Base-by-base conservation (phyloP, 2,113 vertebrate species). In the Ciconia maguari region DNA sequence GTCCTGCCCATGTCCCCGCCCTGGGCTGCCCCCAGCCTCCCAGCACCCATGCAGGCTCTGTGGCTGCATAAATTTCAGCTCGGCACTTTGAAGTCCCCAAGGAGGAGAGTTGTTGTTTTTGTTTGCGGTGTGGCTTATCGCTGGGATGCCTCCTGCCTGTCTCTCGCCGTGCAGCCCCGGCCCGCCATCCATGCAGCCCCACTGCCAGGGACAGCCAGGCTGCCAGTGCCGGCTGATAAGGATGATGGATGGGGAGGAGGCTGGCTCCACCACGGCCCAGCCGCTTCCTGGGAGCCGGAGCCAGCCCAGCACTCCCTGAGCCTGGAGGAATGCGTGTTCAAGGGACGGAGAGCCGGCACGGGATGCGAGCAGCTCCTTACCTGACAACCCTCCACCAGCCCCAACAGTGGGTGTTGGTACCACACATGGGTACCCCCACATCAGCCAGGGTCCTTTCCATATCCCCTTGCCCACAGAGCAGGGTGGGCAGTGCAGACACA, bases 211-310 rank as follows among this genome's bases (percentile, higher is more conserved):
- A 94, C 98, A 62, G 51, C 97, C 13, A 83, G 89, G 90, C 98
- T 97, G 98, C 98, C 99, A 98, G 98, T 93, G n/a, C 98, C 51
- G 46, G 65, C 98, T 98, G 99, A 99, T 99, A 99, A 99, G 99
- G 97, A 96, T 99, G 99, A 99, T 99, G 99, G 98, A 99, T 99
- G 97, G 97, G 97, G 97, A 98, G 96, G 97, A 98, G 96, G 97
- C 97, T 99, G 99, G 99, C 99, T 99, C 99, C 99, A 99, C 97
- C 87, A 91, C 13, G 98, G 98, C 98, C 98, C 77, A 86, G 96
- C 96, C 86, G 98, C 98, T 98, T 98, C 98, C 98, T 98, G 98
- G 98, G 98, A 98, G 98, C 97, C 65, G 74, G 97, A 98, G 98
- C 98, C 96, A 82, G 97, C 96, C 96, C 91, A 95, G 95, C 25